Evolutionary conservation across 1,140 invertebrate species (phyloP).

Genomic region (Drosophila pectinifera): DNA sequence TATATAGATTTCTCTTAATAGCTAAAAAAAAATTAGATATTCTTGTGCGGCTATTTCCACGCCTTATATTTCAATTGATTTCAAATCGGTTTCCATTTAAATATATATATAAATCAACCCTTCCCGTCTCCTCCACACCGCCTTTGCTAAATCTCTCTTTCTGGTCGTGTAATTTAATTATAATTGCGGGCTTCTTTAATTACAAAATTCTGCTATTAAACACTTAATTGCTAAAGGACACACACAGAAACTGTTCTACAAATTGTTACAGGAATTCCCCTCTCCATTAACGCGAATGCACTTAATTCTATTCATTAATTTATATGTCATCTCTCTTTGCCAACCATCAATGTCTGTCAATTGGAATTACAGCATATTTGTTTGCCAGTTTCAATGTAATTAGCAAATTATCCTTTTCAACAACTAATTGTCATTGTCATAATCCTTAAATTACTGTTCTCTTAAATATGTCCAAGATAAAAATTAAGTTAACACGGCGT

Average conservation of each 20-base stretch:
- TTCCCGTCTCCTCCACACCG: not conserved
- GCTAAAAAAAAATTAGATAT: conserved; percentile 1
- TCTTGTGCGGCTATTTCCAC: not conserved
- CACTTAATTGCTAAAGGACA: conserved; percentile 26
- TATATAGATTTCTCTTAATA: not conserved
- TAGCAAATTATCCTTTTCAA: conserved; percentile 6
- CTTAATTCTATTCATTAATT: conserved; percentile 25
- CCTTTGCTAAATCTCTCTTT: not conserved
- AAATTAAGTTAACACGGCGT: conserved; percentile 16
- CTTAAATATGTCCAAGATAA: not conserved
- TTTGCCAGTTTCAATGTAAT: not conserved
- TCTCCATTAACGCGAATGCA: conserved; percentile 6
- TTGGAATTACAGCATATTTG: not conserved
- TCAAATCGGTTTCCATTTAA: conserved; percentile 7
- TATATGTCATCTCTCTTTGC: not conserved
- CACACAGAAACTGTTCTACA: conserved; percentile 14
- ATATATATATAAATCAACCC: not conserved
- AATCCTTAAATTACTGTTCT: not conserved
- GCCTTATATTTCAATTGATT: not conserved
- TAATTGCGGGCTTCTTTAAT: conserved; percentile 14
- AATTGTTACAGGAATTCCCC: conserved; percentile 16
- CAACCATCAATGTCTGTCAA: conserved; percentile 19
- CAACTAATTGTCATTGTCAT: conserved; percentile 29
- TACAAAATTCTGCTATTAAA: conserved; percentile 22
- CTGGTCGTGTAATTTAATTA: conserved; percentile 23